These are phyloP conservation scores for Laticauda laticaudata DNA, from an alignment of 2,113 vertebrate genomes.

Conservation along the genomic window DNA sequence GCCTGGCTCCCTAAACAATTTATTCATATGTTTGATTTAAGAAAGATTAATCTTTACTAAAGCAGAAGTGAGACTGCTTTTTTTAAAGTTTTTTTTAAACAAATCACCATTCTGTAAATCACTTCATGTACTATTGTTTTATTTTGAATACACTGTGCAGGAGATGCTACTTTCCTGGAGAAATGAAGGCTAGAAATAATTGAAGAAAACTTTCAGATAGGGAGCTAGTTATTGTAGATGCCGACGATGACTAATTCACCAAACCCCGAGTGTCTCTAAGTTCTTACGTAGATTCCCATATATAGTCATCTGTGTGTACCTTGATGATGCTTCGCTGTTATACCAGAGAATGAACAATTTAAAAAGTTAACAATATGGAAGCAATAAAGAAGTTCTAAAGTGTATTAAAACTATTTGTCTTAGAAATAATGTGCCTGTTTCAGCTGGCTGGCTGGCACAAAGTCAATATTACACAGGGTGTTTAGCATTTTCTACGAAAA, in stretches of 20 bases:
- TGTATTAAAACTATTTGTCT: slow-evolving; percentile 68
- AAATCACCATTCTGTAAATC: background rate
- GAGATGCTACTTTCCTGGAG: background rate
- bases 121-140: background rate
- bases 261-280: background rate
- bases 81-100: background rate
- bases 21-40: background rate
- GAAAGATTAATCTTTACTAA: background rate
- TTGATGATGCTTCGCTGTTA: background rate
- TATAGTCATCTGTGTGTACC: background rate
- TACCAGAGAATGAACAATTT: slow-evolving; percentile 33
- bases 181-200: background rate
- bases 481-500: slow-evolving; percentile 69
- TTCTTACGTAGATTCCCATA: background rate
- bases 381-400: slow-evolving; percentile 69
- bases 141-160: background rate
- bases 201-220: background rate
- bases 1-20: background rate
- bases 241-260: background rate
- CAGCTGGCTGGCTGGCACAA: slow-evolving; percentile 62
- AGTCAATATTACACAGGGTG: slow-evolving; percentile 68
- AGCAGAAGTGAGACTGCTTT: background rate
- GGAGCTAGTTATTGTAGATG: no score
- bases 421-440: slow-evolving; percentile 77
- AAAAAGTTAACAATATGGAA: slow-evolving; percentile 55